phyloP scores from a whole-genome alignment of 2,113 vertebrate species.

The Quiscalus mexicanus region DNA sequence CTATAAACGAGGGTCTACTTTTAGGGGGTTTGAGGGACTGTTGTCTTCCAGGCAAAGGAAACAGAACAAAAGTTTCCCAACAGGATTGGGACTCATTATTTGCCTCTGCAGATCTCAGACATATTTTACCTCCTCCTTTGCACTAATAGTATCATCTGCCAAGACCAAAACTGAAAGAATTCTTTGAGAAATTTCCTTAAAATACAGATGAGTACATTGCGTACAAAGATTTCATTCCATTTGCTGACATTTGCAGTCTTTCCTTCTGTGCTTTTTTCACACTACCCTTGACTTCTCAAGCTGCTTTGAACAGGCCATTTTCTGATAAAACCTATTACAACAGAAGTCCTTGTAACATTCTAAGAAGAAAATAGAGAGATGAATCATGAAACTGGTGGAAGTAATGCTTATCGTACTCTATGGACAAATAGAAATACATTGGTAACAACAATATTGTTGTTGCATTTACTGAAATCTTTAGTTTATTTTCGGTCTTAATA shows the following conservation, averaged over 20 bases:
- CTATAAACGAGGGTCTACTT: background rate
- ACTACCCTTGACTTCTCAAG: background rate
- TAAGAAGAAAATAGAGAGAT: background rate
- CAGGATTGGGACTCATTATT: background rate
- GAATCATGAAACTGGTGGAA: background rate
- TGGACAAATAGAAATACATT: background rate
- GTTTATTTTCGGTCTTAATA: slow-evolving; percentile 3
- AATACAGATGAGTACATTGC: background rate
- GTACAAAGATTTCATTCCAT: background rate
- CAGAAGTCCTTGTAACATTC: background rate
- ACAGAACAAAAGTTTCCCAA: background rate
- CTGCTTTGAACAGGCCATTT: background rate
- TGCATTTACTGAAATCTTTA: background rate
- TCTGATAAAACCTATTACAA: background rate
- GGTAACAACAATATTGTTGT: background rate
- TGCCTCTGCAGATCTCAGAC: background rate
- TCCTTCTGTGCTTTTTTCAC: background rate
- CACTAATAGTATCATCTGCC: background rate
- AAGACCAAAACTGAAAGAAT: background rate
- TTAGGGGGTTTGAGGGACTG: background rate
- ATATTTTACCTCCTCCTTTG: background rate
- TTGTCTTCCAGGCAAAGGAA: background rate
- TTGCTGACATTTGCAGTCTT: background rate
- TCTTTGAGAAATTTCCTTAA: background rate
- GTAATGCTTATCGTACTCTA: background rate